Base-by-base conservation (phyloP, 2,113 vertebrate species). In the Calonectris borealis region DNA sequence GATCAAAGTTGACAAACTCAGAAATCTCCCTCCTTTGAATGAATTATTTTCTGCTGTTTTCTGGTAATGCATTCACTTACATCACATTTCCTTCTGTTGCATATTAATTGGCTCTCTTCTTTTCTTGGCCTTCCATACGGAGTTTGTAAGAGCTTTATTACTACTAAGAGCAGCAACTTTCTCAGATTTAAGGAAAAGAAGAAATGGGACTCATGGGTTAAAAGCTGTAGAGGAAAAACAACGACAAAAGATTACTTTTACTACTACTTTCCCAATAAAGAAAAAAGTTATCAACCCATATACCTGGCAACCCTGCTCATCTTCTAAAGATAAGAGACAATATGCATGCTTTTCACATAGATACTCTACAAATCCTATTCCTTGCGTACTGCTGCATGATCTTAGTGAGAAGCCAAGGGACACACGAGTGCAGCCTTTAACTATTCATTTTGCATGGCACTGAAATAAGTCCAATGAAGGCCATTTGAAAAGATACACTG, bases 41-140 rank as follows among this genome's bases (percentile, higher is more conserved):
- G 0, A 48, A 69, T 48, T 68, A 15, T 61, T 69, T 60, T 79
- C 49, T 55, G 25, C 31, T 68, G 24, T 21, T 72, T 86, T 77
- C 58, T 55, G 21, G 40, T 0, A 0, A 26, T 64, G 48, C 18
- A 34, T 58, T 71, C 48, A 55, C 22, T 77, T 21, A 32, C 1
- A 42, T 16, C 16, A 26, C 14, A 36, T 69, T 77, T 84, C 34
- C 26, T 72, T 71, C 57, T 80, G 27, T 10, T 46, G 19, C 10
- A 10, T 24, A 51, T 58, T 68, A 61, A 34, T 6, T 66, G 27
- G 13, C 55, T 34, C 1, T 1, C 21, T 70, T 65, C 18, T 38
- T 64, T 73, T 49, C 48, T 29, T 55, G n/a, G 72, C 22, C 29
- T 83, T 86, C 32, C 32, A 27, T 24, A 78, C 2, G 10, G 27